Base-by-base conservation (phyloP, 2,113 vertebrate genomes). In the Perca flavescens region DNA sequence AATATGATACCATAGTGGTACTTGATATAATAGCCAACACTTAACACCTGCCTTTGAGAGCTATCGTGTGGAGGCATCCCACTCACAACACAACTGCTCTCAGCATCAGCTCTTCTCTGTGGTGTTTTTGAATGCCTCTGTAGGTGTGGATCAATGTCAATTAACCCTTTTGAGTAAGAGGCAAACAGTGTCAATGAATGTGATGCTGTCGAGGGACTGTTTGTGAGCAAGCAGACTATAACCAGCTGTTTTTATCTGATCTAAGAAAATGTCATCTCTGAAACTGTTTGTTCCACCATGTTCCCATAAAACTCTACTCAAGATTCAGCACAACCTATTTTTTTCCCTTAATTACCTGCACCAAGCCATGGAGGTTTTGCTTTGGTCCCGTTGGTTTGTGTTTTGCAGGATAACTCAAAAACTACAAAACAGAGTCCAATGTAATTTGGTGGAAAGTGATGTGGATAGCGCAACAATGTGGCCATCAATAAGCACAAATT, bases 121-220 rank as follows among this genome's bases (percentile, higher is more conserved):
- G 53, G 43, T 64, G 73, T 46, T 77, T 74, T 46, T 85, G 58
- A 88, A 74, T 54, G 62, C 25, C 70, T 83, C 77, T 84, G 79
- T 70, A 73, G 89, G 80, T 83, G 70, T 58, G 60, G 77, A 88
- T 92, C 91, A 84, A 79, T 86, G 90, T 88, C 79, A 86, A 22
- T 11, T 11, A 79, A 60, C 50, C 82, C 31, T 86, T 43, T 64
- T 28, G 50, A 64, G 71, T 56, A 67, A 68, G 19, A 88, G 78
- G 60, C 56, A 77, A 79, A 68, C 11, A 3, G 69, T 85, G 81
- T 90, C 66, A 88, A 61, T 76, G 62, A 86, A 56, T 17, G 52
- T 3, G 4, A 70, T 56, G 52, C 61, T 73, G 77, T 67, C 21
- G 12, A 65, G 74, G 58, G 80, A 75, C 64, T 1, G 12, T 46